A percentile compares a stretch with the other conserved stretches of the same genome.
Conservation (phyloP, 1,140 invertebrate genomes). For the Platorchestia sp. region DNA sequence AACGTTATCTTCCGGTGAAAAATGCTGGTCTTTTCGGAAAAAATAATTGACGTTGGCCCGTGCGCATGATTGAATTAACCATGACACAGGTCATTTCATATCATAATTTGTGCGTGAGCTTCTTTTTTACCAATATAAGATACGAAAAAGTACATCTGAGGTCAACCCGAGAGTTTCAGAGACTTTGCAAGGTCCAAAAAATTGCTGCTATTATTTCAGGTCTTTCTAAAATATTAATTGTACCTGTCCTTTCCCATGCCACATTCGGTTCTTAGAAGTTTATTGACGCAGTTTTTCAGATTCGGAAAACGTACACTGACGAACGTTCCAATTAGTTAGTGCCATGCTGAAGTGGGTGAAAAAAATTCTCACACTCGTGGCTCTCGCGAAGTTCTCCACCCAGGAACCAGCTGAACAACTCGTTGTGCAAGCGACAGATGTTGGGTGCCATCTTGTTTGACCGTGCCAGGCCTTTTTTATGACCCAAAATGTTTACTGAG, state of each 20-base stretch:
- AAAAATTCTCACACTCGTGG: background rate
- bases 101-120: too few species aligned
- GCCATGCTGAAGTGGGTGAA: background rate
- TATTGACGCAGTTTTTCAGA: background rate
- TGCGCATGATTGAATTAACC: too few species aligned
- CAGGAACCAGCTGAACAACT: too few species aligned
- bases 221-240: background rate
- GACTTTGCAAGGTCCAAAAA: background rate
- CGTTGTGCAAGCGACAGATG: background rate
- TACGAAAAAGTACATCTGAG: too few species aligned
- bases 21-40: too few species aligned
- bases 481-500: background rate
- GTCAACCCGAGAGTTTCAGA: background rate
- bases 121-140: too few species aligned
- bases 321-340: background rate
- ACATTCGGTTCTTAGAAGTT: background rate
- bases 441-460: background rate
- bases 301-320: background rate
- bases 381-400: background rate
- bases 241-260: background rate
- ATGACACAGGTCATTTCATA: too few species aligned
- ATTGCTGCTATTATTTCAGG: background rate
- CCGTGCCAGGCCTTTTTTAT: background rate
- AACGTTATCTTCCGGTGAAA: too few species aligned
- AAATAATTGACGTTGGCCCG: too few species aligned